A percentile compares a stretch with the other conserved stretches of the same genome.
Evolutionary conservation across 37 sponge, comb jelly and placozoan genomes (phyloP).

Genomic region (Crambe crambe): DNA sequence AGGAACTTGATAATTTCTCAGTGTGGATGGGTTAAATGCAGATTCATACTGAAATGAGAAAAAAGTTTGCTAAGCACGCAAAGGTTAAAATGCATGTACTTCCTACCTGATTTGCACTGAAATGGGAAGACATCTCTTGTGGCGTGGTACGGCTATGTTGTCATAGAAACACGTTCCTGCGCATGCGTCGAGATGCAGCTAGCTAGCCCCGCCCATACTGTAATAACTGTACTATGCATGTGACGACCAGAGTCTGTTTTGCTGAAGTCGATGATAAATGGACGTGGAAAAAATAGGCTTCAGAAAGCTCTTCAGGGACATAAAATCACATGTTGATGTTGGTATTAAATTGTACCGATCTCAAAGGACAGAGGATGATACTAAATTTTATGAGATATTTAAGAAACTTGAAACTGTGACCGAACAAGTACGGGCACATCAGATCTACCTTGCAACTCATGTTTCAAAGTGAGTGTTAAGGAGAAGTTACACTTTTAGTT

Average conservation of each 20-base stretch:
- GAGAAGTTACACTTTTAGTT: neutral
- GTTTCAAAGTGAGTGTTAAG: constrained; percentile 39
- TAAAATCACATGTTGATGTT: constrained; percentile 45
- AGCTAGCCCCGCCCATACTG: neutral
- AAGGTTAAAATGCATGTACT: neutral
- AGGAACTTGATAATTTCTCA: constrained; percentile 72
- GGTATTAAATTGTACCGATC: constrained; percentile 50
- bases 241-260: too few relatives aligned
- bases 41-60: constrained; percentile 50
- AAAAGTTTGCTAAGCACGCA: too few relatives aligned
- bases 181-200: neutral
- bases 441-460: constrained; percentile 22
- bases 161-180: neutral
- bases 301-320: constrained; percentile 56
- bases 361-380: constrained; percentile 20
- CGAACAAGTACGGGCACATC: constrained; percentile 30
- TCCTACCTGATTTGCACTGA: constrained; percentile 72
- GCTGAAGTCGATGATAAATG: constrained; percentile 10
- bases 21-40: constrained; percentile 54
- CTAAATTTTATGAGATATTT: constrained; percentile 41
- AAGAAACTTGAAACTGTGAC: constrained; percentile 15
- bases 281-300: constrained; percentile 21
- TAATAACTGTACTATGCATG: too few relatives aligned
- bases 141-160: neutral
- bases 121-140: constrained; percentile 58